These are phyloP conservation scores for Drosophila carrolli DNA, from an alignment of 1,140 invertebrate species.

Conservation along the genomic window DNA sequence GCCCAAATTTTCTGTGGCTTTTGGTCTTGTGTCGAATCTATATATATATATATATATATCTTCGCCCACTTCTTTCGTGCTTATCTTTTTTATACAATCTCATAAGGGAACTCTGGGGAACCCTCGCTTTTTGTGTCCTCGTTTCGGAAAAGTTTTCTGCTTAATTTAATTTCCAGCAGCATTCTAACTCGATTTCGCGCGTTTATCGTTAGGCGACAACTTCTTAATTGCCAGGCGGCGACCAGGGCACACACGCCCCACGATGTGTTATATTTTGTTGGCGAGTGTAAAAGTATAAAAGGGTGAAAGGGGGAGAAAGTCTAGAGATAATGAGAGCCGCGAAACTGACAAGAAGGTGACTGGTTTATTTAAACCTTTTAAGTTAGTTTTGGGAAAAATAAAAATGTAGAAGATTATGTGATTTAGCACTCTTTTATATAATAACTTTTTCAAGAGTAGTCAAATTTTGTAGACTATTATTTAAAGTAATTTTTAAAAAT, in stretches of 20 bases:
- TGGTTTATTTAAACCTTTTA: not conserved
- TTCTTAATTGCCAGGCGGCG: constrained; percentile 72
- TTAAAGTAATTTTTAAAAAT: too few relatives aligned
- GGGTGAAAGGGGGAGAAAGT: not conserved
- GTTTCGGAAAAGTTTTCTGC: constrained; percentile 45
- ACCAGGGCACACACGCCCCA: constrained; percentile 10
- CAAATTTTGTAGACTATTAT: too few relatives aligned
- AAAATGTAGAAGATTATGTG: too few relatives aligned
- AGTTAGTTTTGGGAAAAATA: not conserved
- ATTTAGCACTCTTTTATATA: too few relatives aligned
- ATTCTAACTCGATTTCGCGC: constrained; percentile 68
- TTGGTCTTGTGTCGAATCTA: not conserved
- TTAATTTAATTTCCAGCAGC: constrained; percentile 70
- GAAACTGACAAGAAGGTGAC: too few relatives aligned
- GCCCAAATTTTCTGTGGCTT: not conserved
- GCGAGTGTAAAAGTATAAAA: not conserved
- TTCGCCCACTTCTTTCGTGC: not conserved
- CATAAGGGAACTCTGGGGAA: too few relatives aligned
- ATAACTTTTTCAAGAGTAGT: too few relatives aligned
- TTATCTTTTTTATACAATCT: not conserved
- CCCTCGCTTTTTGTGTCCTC: not conserved
- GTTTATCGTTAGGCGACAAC: constrained; percentile 61
- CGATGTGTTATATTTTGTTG: constrained; percentile 2
- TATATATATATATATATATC: not conserved
- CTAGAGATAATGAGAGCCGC: not conserved